These are phyloP conservation scores for Mastomys natalensis DNA, from an alignment of 2,113 vertebrate genomes.

Conservation along the genomic window DNA sequence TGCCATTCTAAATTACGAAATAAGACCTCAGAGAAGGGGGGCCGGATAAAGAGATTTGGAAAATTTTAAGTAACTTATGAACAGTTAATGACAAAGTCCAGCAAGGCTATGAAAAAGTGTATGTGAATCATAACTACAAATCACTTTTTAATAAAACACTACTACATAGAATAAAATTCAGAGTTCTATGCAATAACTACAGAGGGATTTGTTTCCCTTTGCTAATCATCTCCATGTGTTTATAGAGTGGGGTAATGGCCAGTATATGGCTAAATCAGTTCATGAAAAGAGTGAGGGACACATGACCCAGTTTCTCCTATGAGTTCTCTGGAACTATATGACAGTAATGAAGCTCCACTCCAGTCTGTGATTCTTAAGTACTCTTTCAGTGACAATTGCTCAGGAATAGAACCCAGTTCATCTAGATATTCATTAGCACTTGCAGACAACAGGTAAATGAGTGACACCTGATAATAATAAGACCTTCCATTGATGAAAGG, in stretches of 20 bases:
- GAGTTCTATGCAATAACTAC: background rate
- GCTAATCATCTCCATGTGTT: background rate
- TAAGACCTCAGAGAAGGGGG: background rate
- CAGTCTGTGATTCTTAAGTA: background rate
- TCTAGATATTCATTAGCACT: background rate
- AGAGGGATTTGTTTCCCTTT: background rate
- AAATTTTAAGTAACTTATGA: background rate
- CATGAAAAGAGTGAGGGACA: background rate
- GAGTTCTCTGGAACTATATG: background rate
- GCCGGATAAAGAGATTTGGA: background rate
- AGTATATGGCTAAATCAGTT: background rate
- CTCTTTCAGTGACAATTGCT: conserved; percentile 6
- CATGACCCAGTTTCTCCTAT: background rate
- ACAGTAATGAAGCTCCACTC: background rate
- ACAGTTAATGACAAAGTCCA: background rate
- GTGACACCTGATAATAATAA: background rate
- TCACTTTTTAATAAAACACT: background rate
- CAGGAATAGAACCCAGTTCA: background rate
- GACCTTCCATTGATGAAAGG: background rate
- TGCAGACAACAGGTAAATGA: background rate
- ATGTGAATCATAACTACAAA: background rate
- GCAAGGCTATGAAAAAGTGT: background rate
- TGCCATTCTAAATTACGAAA: background rate
- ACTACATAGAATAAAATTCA: background rate
- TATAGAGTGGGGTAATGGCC: background rate